Evolutionary conservation across 2,113 vertebrate genomes (phyloP).

Genomic region (Mus pahari): DNA sequence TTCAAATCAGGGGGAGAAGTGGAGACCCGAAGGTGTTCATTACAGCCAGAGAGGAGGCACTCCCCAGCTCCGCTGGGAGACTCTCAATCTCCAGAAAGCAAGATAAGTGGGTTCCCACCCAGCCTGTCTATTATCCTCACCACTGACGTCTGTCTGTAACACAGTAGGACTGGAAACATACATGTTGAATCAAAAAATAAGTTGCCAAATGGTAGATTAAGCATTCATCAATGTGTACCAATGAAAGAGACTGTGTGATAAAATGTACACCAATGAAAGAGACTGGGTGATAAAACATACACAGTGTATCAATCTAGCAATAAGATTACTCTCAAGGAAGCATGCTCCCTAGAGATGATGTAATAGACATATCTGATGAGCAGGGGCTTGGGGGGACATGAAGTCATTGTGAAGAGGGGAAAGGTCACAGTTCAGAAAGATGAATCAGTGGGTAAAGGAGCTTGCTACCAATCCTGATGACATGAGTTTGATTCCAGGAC

Average conservation of each 20-base stretch:
- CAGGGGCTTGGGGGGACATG: background rate
- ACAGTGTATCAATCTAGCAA: background rate
- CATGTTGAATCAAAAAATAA: background rate
- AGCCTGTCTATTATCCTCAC: no score
- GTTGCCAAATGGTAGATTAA: background rate
- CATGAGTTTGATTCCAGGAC: background rate
- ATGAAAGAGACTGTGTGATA: background rate
- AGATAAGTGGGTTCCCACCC: background rate
- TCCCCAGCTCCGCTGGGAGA: background rate
- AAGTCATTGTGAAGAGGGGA: background rate
- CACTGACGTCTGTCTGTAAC: background rate
- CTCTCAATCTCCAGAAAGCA: background rate
- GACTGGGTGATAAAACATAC: background rate
- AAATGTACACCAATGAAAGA: background rate
- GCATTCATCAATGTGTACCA: background rate
- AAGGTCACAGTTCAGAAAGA: background rate
- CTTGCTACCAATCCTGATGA: background rate
- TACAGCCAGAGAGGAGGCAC: background rate
- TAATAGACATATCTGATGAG: background rate
- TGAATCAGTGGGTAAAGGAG: background rate
- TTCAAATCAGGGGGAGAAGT: background rate
- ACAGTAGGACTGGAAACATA: background rate
- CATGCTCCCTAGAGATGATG: rapidly evolving
- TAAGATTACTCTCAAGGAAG: background rate
- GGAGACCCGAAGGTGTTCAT: background rate